Base-by-base conservation (phyloP, 2,888 invertebrate genomes). In the Protodeltote pygarga region DNA sequence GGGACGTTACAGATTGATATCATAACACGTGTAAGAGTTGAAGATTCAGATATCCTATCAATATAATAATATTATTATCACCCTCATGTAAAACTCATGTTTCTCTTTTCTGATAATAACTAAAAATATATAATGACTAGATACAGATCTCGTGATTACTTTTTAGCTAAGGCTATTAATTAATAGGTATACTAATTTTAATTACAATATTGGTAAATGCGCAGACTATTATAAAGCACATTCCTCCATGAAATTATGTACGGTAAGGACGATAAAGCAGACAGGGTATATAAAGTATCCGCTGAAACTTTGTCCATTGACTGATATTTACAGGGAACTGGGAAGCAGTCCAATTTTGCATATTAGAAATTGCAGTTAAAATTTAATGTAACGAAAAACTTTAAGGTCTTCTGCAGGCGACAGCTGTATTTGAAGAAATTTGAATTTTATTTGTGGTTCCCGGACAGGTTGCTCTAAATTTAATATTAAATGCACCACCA, bases 361-460 rank as follows among this genome's bases (percentile, higher is more conserved):
- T 51, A 47, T 54, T 54, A 51, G 44, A 48, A 61, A 50, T 54
- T 63, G 44, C 47, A 62, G 44, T 52, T 39, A 28, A 62, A 44
- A 31, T 48, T 53, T 41, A 61, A 61, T 44, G 40, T 46, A 21
- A 27, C 34, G 33, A 44, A 58, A 47, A 54, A 50, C 34, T 48
- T 54, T 27, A 19, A 61, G 51, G 51, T 45, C 20, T 53, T 39
- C 34, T 13, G 4, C 31, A 9, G 8, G 21, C 49, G 57, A 53
- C 57, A 57, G 50, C 45, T 54, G 46, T 49, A 51, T 61, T 50
- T 61, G 10, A n/a, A 27, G 25, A 13, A 34, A 65, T 60, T 45
- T 60, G 34, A 47, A 65, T 60, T 50, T 54, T 21, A 61, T 61
- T 59, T 35, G 54, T 20, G 44, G 41, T 51, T 32, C n/a, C 15